Evolutionary conservation across 92 coral and sea anemone genomes (phyloP).

Genomic region (Phymanthus crucifer): DNA sequence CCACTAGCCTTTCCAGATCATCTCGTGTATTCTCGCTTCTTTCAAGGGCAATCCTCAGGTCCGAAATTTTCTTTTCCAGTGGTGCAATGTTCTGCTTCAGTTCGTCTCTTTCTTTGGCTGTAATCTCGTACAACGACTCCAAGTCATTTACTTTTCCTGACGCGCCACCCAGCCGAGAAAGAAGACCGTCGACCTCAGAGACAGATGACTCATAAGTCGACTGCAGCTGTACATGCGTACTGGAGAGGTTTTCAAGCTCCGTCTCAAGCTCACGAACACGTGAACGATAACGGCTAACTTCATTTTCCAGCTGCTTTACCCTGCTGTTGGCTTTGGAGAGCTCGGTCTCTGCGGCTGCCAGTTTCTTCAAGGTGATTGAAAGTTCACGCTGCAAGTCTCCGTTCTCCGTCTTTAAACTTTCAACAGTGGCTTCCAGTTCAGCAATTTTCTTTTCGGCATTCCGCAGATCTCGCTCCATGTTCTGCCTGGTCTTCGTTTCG

Average conservation of each 20-base stretch:
- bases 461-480: slow-evolving; percentile 82
- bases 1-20: slow-evolving; percentile 81
- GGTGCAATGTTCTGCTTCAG: slow-evolving; percentile 79
- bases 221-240: slow-evolving; percentile 68
- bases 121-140: slow-evolving; percentile 88
- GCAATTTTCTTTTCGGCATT: slow-evolving; percentile 71
- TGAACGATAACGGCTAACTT: slow-evolving; percentile 69
- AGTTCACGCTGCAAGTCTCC: slow-evolving; percentile 89
- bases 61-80: slow-evolving; percentile 82
- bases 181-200: slow-evolving; percentile 90
- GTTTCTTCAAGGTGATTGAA: slow-evolving; percentile 67
- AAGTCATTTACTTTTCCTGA: slow-evolving; percentile 86
- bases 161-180: slow-evolving; percentile 70
- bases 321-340: slow-evolving; percentile 67
- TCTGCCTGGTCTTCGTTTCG: slow-evolving; percentile 74
- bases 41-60: slow-evolving; percentile 78
- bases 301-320: slow-evolving; percentile 82
- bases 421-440: slow-evolving; percentile 82
- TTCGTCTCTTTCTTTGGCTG: slow-evolving; percentile 91
- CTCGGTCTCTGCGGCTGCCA: slow-evolving; percentile 72
- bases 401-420: slow-evolving; percentile 67
- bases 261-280: slow-evolving; percentile 81
- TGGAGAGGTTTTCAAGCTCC: slow-evolving; percentile 68
- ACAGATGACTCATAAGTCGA: slow-evolving; percentile 74
- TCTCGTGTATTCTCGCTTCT: slow-evolving; percentile 88